These are phyloP conservation scores for Azemiops feae DNA, from an alignment of 2,113 vertebrate species.

Conservation along the genomic window DNA sequence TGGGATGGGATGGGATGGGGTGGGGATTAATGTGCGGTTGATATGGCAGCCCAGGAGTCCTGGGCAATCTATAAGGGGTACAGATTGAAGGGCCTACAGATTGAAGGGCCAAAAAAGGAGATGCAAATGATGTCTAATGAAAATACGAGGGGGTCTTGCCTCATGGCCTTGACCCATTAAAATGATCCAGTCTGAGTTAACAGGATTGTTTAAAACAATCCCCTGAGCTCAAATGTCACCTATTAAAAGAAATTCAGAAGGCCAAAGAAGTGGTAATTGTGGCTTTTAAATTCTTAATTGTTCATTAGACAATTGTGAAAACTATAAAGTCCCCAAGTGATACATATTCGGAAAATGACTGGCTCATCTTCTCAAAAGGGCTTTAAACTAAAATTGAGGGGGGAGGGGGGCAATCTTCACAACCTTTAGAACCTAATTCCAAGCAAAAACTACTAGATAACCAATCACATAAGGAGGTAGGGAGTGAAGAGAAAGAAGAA, in stretches of 20 bases:
- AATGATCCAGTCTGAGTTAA: constrained; percentile 71
- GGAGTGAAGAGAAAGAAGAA: too few species aligned
- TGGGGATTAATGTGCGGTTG: constrained; percentile 60
- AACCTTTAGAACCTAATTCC: too few species aligned
- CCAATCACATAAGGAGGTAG: too few species aligned
- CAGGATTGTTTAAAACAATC: constrained; percentile 75
- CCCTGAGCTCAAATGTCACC: constrained; percentile 71
- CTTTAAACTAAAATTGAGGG: too few species aligned
- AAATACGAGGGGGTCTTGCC: constrained; percentile 67
- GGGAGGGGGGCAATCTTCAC: too few species aligned
- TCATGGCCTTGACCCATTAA: constrained; percentile 68
- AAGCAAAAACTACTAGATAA: too few species aligned
- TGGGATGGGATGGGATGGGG: too few species aligned
- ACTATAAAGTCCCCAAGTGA: constrained; percentile 42
- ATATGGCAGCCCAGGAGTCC: constrained; percentile 57
- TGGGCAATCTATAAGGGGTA: constrained; percentile 44
- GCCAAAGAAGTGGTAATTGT: constrained; percentile 73
- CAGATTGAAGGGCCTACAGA: constrained; percentile 40
- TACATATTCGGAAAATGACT: constrained; percentile 22
- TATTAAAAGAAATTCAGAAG: constrained; percentile 78
- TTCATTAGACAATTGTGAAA: constrained; percentile 70
- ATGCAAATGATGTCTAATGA: constrained; percentile 59
- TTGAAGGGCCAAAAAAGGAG: constrained; percentile 60
- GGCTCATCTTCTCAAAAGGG: too few species aligned
- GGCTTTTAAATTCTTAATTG: constrained; percentile 63